A percentile compares a stretch with the other conserved stretches of the same genome.
Evolutionary conservation across 2,888 invertebrate species (phyloP).

Genomic region (Leptopterna dolabrata): DNA sequence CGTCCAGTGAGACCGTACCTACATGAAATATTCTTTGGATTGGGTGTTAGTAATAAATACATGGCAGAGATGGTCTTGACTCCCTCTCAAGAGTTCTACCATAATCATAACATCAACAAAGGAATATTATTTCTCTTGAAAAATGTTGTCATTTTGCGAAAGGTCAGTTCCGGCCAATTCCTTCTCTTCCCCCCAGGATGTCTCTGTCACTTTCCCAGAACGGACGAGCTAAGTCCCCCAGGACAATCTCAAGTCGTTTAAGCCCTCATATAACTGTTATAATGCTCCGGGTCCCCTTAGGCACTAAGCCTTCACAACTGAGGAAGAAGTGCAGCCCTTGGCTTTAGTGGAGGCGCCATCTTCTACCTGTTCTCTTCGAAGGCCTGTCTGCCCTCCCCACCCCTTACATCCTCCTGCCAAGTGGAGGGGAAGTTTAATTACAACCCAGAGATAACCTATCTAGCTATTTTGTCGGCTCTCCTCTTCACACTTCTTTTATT

Average conservation of each 20-base stretch:
- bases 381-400: not conserved
- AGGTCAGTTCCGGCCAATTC: too few relatives aligned
- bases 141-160: too few relatives aligned
- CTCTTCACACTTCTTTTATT: constrained; percentile 40
- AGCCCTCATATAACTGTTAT: not conserved
- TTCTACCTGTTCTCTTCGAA: not conserved
- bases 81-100: too few relatives aligned
- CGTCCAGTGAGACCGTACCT: too few relatives aligned
- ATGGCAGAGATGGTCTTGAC: too few relatives aligned
- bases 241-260: not conserved
- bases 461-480: constrained; percentile 32
- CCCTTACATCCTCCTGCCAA: not conserved
- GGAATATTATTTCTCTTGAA: too few relatives aligned
- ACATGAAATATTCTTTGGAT: too few relatives aligned
- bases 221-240: not conserved
- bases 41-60: too few relatives aligned
- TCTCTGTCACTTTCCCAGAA: not conserved
- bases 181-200: not conserved
- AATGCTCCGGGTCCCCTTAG: not conserved
- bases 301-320: not conserved
- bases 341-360: not conserved
- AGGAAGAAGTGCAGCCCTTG: not conserved
- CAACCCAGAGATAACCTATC: constrained; percentile 32
- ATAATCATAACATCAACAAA: too few relatives aligned
- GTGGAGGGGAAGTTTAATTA: constrained; percentile 26